Evolutionary conservation across 2,888 invertebrate species (phyloP), one percentile per base, ranked within the genome.

Genomic region (Sicus ferrugineus): DNA sequence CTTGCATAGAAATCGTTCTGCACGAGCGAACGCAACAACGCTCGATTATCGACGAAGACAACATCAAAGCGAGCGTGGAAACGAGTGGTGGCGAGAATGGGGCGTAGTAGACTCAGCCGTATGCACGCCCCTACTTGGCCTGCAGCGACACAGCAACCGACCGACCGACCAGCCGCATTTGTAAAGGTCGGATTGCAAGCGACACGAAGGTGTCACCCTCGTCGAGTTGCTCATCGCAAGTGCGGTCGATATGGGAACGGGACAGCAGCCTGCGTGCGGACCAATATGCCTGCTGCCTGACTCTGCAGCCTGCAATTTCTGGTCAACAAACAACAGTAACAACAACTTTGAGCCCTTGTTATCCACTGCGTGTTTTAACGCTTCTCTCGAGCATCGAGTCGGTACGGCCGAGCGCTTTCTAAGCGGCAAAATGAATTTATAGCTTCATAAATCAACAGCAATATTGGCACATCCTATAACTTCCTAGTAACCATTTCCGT

Each of bases 361-460:
- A 54, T 26, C 31, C 21, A 62, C 38, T 61, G 42, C 61, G 38
- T 61, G 42, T 16, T 61, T 42, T 34, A 23, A 23, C 42, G 61
- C 38, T 21, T 61, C 42, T 61, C 61, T 61, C 21, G 38, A 42
- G 38, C 42, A 4, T 23, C 34, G 11, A 21, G 23, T 9, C 3
- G 31, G 31, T 23, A 26, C 38, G 19, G 19, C 50, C 21, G 28
- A 26, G 14, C 23, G 54, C 54, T 28, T 19, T 26, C 48, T 28
- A 63, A 48, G 48, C 16, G 34, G 38, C 38, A 23, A 61, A 79
- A 78, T 79, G 76, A 80, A 81, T 81, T 81, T 81, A 81, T 81
- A 75, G 78, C 79, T 73, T 74, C 78, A 79, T 81, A 81, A 81
- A 81, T 81, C 81, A 81, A 79, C 78, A 77, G 75, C 80, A 80